Evolutionary conservation across 92 coral and sea anemone genomes (phyloP), one percentile per base, ranked within the genome.

Genomic region (Epizoanthus fatuus): DNA sequence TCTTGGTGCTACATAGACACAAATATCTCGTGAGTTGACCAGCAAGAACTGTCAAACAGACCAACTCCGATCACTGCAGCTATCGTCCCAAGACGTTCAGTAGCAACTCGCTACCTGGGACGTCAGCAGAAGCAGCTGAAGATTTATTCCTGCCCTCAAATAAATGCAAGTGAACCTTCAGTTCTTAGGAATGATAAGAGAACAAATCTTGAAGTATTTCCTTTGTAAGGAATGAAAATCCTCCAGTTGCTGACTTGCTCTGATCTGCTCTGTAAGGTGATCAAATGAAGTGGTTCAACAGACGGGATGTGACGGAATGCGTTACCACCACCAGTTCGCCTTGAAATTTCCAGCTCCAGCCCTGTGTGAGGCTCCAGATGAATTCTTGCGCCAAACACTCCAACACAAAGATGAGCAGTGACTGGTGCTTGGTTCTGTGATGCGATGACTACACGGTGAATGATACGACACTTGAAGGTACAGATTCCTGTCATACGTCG

Each of bases 401-500:
- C 68, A 38, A 3, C 68, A 15, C 68, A 76, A 59, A 11, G 2
- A 7, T 57, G 0, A 35, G 52, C 52, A 17, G 56, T 76, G 69
- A 4, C 81, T 76, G 69, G 42, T 42, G 53, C 19, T 13, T 32
- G 63, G 56, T 32, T 9, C n/a, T 55, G 80, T 16, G 42, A 59
- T 55, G 67, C 6, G 42, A 59, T 38, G 53, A 58, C 20, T 66
- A 17, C 47, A 66, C 72, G 72, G 47, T 66, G 72, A 66, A 16
- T 37, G 72, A 66, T 66, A 37, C 40, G 42, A 16, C 3, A 58
- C 81, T 76, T 76, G 19, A 58, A 59, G 7, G 68, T 11, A 2
- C 22, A 76, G 49, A 76, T 74, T 74, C 80, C 65, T 74, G 80
- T 52, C 80, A 74, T 74, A 53, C 51, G 40, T 42, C 7, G 49